Evolutionary conservation across 35 echinoderm and acorn worm genomes (phyloP).

Genomic region (Lytechinus variegatus): DNA sequence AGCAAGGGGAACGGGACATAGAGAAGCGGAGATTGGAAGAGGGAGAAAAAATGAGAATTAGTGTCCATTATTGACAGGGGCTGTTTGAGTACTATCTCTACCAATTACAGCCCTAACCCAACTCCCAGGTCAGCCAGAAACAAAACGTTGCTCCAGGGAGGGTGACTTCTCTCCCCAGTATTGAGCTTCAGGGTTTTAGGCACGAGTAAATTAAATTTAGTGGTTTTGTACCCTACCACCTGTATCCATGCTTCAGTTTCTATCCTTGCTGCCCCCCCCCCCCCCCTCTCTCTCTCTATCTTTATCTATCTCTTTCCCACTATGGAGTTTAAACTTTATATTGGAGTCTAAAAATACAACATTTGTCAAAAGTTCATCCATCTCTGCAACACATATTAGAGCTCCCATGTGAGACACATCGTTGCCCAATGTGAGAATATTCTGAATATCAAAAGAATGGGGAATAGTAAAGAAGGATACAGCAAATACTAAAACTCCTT

Average conservation of each 20-base stretch:
- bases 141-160: not conserved
- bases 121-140: not conserved
- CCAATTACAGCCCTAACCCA: slow-evolving; percentile 23
- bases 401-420: not conserved
- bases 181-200: not conserved
- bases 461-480: not conserved
- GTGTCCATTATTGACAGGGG: slow-evolving; percentile 20
- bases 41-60: not conserved
- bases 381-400: not conserved
- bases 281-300: too few relatives aligned
- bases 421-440: not conserved
- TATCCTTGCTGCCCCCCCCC: not conserved
- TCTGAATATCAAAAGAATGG: not conserved
- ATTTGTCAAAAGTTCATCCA: not conserved
- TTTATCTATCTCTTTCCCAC: too few relatives aligned
- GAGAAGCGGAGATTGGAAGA: too few relatives aligned
- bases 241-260: not conserved
- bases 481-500: not conserved
- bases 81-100: slow-evolving; percentile 13
- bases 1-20: too few relatives aligned
- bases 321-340: too few relatives aligned
- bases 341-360: too few relatives aligned
- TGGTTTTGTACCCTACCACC: not conserved
- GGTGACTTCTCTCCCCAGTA: not conserved
- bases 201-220: not conserved